Conservation (phyloP, 2,797 vertebrate species). For the Alectoris magna region DNA sequence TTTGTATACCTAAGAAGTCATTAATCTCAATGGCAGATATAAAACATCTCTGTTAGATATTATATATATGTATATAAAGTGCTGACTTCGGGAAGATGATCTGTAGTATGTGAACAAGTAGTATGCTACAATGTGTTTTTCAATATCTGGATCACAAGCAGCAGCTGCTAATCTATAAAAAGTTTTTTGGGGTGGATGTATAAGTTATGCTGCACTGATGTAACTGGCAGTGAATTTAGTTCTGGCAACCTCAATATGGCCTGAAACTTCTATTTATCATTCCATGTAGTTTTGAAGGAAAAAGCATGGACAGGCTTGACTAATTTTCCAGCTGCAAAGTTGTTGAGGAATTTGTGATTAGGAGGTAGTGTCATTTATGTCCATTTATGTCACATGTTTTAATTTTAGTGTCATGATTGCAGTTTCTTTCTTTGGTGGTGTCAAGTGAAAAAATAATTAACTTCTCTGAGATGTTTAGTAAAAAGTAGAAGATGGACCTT, state of each 20-base stretch:
- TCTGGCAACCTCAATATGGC: not conserved
- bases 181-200: not conserved
- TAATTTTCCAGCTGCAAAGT: not conserved
- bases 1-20: not conserved
- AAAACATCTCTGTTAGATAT: not conserved
- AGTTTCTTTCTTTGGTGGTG: not conserved
- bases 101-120: not conserved
- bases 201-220: not conserved
- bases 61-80: not conserved
- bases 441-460: not conserved
- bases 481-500: not conserved
- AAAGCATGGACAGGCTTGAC: not conserved
- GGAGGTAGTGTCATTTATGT: too few relatives aligned
- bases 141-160: not conserved
- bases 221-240: not conserved
- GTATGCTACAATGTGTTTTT: not conserved
- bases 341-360: not conserved
- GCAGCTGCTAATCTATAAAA: not conserved
- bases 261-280: not conserved
- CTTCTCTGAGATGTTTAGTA: not conserved
- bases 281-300: fast-evolving
- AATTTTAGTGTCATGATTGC: not conserved
- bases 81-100: not conserved
- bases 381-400: not conserved
- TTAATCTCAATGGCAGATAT: not conserved